phyloP scores from a whole-genome alignment of 2,113 vertebrate genomes.

The Eudyptes chrysolophus region DNA sequence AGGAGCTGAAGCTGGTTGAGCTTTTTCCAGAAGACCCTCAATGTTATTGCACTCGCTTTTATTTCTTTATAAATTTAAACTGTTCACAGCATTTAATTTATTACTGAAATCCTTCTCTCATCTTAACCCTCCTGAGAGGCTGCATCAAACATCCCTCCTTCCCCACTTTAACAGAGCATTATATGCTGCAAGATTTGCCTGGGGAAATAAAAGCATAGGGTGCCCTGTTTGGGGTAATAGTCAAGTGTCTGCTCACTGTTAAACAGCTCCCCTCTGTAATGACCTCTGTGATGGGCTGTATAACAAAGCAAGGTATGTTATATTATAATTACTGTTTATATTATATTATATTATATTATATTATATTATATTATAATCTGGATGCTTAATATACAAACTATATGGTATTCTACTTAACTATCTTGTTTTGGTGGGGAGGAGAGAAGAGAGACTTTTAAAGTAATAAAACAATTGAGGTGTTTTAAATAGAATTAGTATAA shows the following conservation, averaged over 20 bases:
- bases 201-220: neutral
- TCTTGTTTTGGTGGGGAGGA: neutral
- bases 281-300: neutral
- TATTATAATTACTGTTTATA: too few relatives aligned
- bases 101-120: neutral
- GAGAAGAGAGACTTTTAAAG: neutral
- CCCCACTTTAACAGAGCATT: neutral
- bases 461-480: neutral
- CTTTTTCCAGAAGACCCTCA: neutral
- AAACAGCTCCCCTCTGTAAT: neutral
- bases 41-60: neutral
- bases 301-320: neutral
- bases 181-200: neutral
- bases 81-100: neutral
- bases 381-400: neutral
- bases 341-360: neutral
- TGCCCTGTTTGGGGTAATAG: neutral
- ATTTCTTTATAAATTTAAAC: slow-evolving; percentile 1
- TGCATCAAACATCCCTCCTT: neutral
- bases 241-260: neutral
- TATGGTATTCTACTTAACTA: neutral
- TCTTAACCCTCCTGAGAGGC: neutral
- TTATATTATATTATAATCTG: neutral
- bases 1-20: neutral
- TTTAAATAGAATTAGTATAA: neutral